These are phyloP conservation scores for Aplysia californica DNA, from an alignment of 1,140 invertebrate genomes.

Conservation along the genomic window DNA sequence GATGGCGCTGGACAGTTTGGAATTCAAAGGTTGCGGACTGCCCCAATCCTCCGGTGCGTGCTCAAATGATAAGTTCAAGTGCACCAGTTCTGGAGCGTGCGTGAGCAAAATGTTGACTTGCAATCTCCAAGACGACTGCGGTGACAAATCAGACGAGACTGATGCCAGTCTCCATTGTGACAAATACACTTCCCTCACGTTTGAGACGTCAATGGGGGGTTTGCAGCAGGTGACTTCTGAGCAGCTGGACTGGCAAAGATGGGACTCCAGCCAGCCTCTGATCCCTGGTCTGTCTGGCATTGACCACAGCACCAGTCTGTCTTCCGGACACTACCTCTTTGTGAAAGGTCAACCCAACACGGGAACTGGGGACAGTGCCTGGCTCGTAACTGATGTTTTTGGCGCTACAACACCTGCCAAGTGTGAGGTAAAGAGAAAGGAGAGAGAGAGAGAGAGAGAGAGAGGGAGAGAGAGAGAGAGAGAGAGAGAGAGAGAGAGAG, in stretches of 20 bases:
- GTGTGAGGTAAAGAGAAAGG: too few relatives aligned
- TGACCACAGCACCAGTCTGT: conserved; percentile 52
- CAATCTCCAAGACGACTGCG: conserved; percentile 86
- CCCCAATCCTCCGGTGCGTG: too few relatives aligned
- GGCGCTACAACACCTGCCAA: too few relatives aligned
- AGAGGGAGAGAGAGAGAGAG: too few relatives aligned
- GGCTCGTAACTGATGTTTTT: conserved; percentile 40
- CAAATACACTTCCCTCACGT: too few relatives aligned
- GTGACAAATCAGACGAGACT: conserved; percentile 95
- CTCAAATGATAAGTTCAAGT: too few relatives aligned
- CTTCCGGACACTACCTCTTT: conserved; percentile 59
- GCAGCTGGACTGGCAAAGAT: conserved; percentile 55
- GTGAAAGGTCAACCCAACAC: conserved; percentile 47
- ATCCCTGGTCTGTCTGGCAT: conserved; percentile 42
- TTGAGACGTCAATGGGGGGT: too few relatives aligned
- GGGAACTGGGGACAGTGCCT: conserved; percentile 69
- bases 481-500: too few relatives aligned
- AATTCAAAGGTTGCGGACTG: conserved; percentile 65
- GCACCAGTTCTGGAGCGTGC: conserved; percentile 53
- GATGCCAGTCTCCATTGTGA: too few relatives aligned
- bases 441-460: too few relatives aligned
- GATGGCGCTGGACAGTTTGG: conserved; percentile 81
- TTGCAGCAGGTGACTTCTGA: too few relatives aligned
- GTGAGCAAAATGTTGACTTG: conserved; percentile 51
- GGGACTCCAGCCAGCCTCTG: conserved; percentile 30